Percentiles rank a stretch among this genome's conserved stretches.
phyloP scores from a whole-genome alignment of 2,888 invertebrate species.

The Sarcophaga carnaria region DNA sequence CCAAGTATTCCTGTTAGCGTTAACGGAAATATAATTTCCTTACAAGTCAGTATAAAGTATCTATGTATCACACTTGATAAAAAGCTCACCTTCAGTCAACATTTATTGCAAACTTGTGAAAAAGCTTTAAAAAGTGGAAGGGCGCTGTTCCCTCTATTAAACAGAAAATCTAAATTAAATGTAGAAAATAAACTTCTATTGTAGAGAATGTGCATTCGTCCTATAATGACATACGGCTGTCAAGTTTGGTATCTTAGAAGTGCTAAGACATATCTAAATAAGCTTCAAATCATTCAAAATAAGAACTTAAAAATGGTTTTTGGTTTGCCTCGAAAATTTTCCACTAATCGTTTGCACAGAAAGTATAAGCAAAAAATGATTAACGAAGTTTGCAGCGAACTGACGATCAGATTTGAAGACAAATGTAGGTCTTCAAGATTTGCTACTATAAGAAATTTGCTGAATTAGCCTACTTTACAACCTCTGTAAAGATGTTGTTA shows the following conservation, averaged over 20 bases:
- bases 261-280: neutral
- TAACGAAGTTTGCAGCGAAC: neutral
- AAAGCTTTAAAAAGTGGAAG: constrained; percentile 14
- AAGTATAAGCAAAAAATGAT: neutral
- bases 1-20: no score
- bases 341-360: neutral
- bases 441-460: neutral
- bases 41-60: constrained; percentile 13
- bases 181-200: neutral
- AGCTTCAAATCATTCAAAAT: neutral
- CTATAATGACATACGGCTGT: neutral
- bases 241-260: neutral
- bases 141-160: neutral
- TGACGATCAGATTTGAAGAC: neutral
- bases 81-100: no score
- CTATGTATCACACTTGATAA: neutral
- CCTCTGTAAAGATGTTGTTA: no score
- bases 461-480: no score
- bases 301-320: neutral
- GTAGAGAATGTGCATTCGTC: neutral
- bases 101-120: neutral
- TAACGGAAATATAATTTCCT: no score
- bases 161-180: neutral
- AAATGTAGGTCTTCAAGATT: neutral
- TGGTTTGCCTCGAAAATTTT: neutral